Evolutionary conservation across 2,888 invertebrate genomes (phyloP), one percentile per base, ranked within the genome.

Genomic region (Plebejus argus): DNA sequence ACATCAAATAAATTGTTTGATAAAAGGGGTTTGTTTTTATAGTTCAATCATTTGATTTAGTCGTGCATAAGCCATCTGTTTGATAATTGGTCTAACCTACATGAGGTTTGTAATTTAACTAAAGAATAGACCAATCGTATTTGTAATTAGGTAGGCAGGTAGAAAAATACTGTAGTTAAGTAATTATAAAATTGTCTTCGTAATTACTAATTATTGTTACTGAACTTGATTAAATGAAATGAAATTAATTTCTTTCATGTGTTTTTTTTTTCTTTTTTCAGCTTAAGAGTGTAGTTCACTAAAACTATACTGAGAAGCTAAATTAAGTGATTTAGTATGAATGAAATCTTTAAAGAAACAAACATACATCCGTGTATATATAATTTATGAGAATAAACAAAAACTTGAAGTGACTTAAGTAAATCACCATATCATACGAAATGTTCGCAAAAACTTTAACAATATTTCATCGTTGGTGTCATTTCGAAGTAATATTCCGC

Each of bases 1-100:
- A 90, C 88, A 88, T 91, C 88, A 89, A 86, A 90, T 86, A 86
- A 88, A 89, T 90, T 89, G 88, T 89, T 90, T 86, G 85, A 85
- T 85, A 84, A 85, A 89, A 89, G 85, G 85, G 86, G 87, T 89
- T 85, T 85, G 87, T 88, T 89, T 89, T 88, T 89, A 81, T 86
- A 84, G 86, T 86, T 87, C 88, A 88, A 91, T 90, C 87, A 88
- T 88, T 87, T 87, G 87, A 89, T 92, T 91, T 6, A 45, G 45
- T 72, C 72, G 45, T 72, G 72, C 23, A 72, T 72, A 12, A 53
- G 15, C 53, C 74, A 49, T 53, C 20, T 74, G 45, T 39, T 39
- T 10, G 20, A 4, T 71, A 39, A 45, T 45, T 72, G 39, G 53
- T 53, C 18, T 18, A 18, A 53, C 53, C 53, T 53, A 53, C 53